A percentile compares a stretch with the other conserved stretches of the same genome.
phyloP scores from a whole-genome alignment of 1,140 invertebrate genomes.

The Chironomus striatipennis region DNA sequence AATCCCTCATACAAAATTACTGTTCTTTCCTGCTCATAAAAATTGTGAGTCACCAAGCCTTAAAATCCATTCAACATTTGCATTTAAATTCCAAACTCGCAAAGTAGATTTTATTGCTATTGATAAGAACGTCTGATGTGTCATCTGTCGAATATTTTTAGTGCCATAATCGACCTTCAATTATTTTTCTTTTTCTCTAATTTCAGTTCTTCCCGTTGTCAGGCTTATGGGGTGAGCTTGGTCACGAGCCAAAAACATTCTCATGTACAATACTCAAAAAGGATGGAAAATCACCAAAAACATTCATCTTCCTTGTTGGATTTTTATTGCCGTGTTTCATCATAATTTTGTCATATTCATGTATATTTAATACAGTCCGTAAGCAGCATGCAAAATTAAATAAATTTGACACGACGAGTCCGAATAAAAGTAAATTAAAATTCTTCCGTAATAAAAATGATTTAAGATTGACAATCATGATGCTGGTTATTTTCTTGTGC shows the following conservation, averaged over 20 bases:
- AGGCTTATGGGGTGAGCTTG: conserved; percentile 73
- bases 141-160: no score
- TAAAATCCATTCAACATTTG: no score
- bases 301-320: conserved; percentile 72
- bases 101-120: no score
- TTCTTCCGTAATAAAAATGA: conserved; percentile 21
- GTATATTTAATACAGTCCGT: conserved; percentile 73
- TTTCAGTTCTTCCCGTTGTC: conserved; percentile 65
- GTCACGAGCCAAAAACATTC: conserved; percentile 65
- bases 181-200: conserved; percentile 39
- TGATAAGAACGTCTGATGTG: no score
- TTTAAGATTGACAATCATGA: conserved; percentile 61
- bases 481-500: conserved; percentile 76
- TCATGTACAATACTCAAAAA: conserved; percentile 78
- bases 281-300: conserved; percentile 71
- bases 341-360: conserved; percentile 74
- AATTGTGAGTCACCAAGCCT: no score
- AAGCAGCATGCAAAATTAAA: conserved; percentile 58
- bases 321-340: conserved; percentile 73
- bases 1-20: no score
- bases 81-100: no score
- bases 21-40: no score
- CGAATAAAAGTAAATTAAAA: conserved; percentile 31
- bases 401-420: conserved; percentile 30
- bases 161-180: no score